These are phyloP conservation scores for Piaya cayana DNA, from an alignment of 2,113 vertebrate species.

Conservation along the genomic window DNA sequence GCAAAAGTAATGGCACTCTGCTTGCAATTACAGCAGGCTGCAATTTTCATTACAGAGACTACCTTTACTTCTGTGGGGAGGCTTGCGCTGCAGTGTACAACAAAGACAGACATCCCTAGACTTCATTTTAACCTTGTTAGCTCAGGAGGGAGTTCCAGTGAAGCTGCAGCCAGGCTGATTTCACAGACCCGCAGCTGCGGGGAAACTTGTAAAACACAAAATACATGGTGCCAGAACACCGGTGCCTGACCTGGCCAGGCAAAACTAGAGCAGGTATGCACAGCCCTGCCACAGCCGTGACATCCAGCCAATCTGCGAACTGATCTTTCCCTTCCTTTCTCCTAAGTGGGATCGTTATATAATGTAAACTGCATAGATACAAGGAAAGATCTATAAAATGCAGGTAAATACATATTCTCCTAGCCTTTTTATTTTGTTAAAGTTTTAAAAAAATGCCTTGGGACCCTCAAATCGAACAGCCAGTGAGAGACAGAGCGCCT, in stretches of 20 bases:
- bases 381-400: not conserved
- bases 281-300: not conserved
- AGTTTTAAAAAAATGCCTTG: conserved; percentile 6
- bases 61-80: not conserved
- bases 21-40: not conserved
- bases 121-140: not conserved
- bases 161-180: not conserved
- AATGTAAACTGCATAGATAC: not conserved
- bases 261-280: not conserved
- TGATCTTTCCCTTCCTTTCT: not conserved
- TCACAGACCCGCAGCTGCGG: not conserved
- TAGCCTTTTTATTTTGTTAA: not conserved
- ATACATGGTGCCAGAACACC: not conserved
- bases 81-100: not conserved
- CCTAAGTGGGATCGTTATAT: not conserved
- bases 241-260: not conserved
- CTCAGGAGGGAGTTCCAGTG: not conserved
- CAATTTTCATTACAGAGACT: not conserved
- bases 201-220: not conserved
- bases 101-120: not conserved
- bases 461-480: conserved; percentile 17
- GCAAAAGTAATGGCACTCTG: not conserved
- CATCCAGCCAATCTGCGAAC: not conserved
- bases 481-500: not conserved
- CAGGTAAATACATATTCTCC: not conserved